phyloP scores from a whole-genome alignment of 2,888 invertebrate species.

The Leptinotarsa peninsularis region DNA sequence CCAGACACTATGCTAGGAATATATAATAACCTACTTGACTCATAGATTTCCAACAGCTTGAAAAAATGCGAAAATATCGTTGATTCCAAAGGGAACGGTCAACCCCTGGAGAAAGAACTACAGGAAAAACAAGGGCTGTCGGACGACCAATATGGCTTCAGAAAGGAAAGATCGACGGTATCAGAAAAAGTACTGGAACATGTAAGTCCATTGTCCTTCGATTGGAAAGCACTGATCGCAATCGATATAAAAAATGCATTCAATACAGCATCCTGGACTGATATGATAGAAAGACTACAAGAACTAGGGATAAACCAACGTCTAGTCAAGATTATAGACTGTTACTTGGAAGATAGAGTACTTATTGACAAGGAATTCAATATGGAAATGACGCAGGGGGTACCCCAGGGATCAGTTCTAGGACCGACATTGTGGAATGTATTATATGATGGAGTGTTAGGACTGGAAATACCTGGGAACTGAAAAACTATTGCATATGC shows the following conservation, averaged over 20 bases:
- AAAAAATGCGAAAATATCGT: neutral
- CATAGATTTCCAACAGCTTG: neutral
- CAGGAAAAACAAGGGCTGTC: neutral
- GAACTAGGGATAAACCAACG: no score
- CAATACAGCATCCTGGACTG: no score
- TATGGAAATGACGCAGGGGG: no score
- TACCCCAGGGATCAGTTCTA: no score
- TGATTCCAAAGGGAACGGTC: neutral
- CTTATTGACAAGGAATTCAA: neutral
- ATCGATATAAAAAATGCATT: neutral
- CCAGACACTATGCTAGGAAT: conserved; percentile 5
- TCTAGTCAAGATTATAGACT: no score
- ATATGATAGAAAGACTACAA: no score
- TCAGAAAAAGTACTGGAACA: neutral
- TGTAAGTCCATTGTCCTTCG: neutral
- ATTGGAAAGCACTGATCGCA: neutral
- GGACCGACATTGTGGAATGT: no score
- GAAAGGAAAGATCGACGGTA: neutral
- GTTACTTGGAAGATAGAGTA: no score
- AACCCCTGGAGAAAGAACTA: neutral
- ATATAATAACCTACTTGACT: neutral
- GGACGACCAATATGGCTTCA: neutral
- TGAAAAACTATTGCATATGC: neutral
- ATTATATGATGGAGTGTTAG: no score
- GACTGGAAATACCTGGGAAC: neutral